phyloP scores from a whole-genome alignment of 2,888 invertebrate species.

The Calameuta idolon region DNA sequence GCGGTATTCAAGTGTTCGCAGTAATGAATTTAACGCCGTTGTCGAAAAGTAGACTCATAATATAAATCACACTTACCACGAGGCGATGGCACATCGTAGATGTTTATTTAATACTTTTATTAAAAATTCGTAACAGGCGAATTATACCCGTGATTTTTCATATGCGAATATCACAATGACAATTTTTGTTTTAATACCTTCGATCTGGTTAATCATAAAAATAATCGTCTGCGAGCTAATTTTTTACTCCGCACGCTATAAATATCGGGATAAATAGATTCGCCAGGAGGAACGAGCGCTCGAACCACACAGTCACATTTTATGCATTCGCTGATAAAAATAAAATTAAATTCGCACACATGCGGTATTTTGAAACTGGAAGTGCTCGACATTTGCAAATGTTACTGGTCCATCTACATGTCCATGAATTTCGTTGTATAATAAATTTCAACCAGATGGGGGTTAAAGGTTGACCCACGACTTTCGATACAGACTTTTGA shows the following conservation, averaged over 20 bases:
- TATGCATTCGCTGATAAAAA: not conserved
- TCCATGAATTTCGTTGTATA: not conserved
- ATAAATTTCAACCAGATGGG: not conserved
- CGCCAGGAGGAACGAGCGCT: not conserved
- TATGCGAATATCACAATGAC: no score
- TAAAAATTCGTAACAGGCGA: slow-evolving; percentile 50
- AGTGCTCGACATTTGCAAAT: not conserved
- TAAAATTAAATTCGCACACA: not conserved
- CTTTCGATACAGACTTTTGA: not conserved
- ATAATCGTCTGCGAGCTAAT: not conserved
- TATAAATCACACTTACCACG: slow-evolving; percentile 46
- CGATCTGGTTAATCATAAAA: no score
- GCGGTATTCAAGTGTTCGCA: slow-evolving; percentile 38
- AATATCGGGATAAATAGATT: not conserved
- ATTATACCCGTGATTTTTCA: not conserved
- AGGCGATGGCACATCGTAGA: slow-evolving; percentile 38
- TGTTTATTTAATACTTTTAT: slow-evolving; percentile 53
- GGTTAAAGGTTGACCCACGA: not conserved
- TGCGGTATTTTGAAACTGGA: not conserved
- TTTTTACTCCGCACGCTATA: not conserved
- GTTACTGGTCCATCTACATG: not conserved
- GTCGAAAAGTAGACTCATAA: slow-evolving; percentile 53
- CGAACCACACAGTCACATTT: not conserved
- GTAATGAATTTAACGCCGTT: slow-evolving; percentile 53
- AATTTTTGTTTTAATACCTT: no score